phyloP scores from a whole-genome alignment of 1,140 invertebrate genomes.

The Drosophila subobscura region DNA sequence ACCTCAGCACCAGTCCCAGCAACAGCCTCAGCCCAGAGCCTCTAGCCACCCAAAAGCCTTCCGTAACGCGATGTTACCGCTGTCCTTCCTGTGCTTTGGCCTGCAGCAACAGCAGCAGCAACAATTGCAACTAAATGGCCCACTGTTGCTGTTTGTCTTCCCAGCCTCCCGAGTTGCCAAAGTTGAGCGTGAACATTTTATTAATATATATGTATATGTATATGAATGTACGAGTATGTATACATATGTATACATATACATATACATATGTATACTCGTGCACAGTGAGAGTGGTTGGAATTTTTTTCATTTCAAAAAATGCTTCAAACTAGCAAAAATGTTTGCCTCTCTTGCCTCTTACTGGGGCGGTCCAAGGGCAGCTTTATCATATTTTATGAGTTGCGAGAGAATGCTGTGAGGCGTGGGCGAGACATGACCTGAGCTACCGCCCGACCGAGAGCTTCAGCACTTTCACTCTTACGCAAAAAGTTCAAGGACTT shows the following conservation, averaged over 20 bases:
- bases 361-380: conserved; percentile 57
- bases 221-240: background rate
- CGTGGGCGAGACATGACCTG: conserved; percentile 9
- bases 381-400: conserved; percentile 58
- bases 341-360: conserved; percentile 37
- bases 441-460: conserved; percentile 5
- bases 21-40: background rate
- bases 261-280: too few relatives aligned
- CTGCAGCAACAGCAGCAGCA: conserved; percentile 42
- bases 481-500: conserved; percentile 82
- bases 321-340: conserved; percentile 72
- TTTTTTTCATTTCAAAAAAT: conserved; percentile 63
- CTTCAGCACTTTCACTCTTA: conserved; percentile 61
- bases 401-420: conserved; percentile 3
- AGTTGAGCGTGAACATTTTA: conserved; percentile 78
- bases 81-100: conserved; percentile 67
- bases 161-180: conserved; percentile 47
- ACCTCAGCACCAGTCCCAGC: background rate
- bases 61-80: conserved; percentile 24
- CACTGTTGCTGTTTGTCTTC: conserved; percentile 69
- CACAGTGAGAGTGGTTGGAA: background rate
- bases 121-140: conserved; percentile 75
- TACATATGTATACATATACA: conserved; percentile 6
- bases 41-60: background rate
- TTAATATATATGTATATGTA: conserved; percentile 59